Conservation (phyloP, 2,113 vertebrate genomes). For the Trinectes maculatus region DNA sequence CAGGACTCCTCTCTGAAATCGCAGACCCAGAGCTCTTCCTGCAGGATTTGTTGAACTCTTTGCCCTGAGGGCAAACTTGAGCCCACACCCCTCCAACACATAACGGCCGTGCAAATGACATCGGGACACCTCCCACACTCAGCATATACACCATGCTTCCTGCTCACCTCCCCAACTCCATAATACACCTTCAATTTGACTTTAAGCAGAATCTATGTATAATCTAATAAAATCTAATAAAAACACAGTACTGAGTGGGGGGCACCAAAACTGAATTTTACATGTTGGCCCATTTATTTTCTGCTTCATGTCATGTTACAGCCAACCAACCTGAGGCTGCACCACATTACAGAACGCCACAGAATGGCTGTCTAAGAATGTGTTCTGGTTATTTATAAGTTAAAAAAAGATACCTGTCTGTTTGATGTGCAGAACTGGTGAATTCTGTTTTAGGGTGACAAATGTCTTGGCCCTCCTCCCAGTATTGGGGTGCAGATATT, state of each 20-base stretch:
- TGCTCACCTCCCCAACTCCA: constrained; percentile 46
- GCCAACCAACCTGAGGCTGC: constrained; percentile 18
- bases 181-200: constrained; percentile 67
- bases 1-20: constrained; percentile 94
- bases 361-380: not conserved
- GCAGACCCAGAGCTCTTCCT: constrained; percentile 92
- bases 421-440: constrained; percentile 7
- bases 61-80: constrained; percentile 86
- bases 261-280: constrained; percentile 42
- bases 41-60: constrained; percentile 93
- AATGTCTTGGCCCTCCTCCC: not conserved
- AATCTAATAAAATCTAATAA: constrained; percentile 60
- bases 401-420: not conserved
- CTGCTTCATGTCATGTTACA: constrained; percentile 2
- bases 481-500: constrained; percentile 53
- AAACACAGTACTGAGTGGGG: constrained; percentile 41
- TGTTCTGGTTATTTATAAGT: constrained; percentile 6
- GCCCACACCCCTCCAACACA: constrained; percentile 42
- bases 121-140: constrained; percentile 53
- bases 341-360: not conserved
- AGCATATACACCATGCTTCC: constrained; percentile 58
- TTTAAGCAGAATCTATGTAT: constrained; percentile 69
- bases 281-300: not conserved
- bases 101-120: constrained; percentile 42
- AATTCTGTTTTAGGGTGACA: constrained; percentile 64